These are phyloP conservation scores for Psilopsiagon aymara DNA, from an alignment of 2,113 vertebrate genomes.

Conservation along the genomic window DNA sequence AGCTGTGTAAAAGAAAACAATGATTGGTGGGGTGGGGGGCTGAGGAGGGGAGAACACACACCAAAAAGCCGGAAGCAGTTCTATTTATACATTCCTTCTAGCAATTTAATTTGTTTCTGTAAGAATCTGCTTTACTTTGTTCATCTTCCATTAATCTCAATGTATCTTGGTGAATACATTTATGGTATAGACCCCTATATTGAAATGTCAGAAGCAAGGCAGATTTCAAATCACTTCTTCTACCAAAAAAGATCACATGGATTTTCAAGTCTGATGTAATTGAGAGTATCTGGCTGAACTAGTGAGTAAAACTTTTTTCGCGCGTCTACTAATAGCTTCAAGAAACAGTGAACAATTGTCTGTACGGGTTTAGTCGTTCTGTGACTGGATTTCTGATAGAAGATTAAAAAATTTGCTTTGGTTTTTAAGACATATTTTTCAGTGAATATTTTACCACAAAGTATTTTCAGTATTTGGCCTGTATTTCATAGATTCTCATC, in stretches of 20 bases:
- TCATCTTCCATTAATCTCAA: not conserved
- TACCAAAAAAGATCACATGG: not conserved
- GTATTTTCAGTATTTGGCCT: not conserved
- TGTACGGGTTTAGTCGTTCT: conserved; percentile 52
- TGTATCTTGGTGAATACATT: not conserved
- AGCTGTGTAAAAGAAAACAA: not conserved
- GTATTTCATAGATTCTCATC: not conserved
- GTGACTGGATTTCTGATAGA: conserved; percentile 42
- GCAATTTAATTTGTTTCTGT: not conserved
- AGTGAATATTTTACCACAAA: not conserved
- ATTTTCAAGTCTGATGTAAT: not conserved
- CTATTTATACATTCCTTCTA: not conserved
- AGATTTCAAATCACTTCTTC: not conserved
- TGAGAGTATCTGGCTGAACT: not conserved
- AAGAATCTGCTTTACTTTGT: not conserved
- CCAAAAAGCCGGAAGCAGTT: not conserved
- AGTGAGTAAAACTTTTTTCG: not conserved
- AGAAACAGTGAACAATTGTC: not conserved
- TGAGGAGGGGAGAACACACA: not conserved
- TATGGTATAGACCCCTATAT: not conserved
- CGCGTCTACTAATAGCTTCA: not conserved
- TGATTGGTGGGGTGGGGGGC: not conserved
- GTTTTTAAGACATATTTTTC: conserved; percentile 60
- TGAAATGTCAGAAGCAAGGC: not conserved
- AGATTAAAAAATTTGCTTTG: conserved; percentile 1